phyloP scores from a whole-genome alignment of 2,113 vertebrate genomes.

The Cervus canadensis region DNA sequence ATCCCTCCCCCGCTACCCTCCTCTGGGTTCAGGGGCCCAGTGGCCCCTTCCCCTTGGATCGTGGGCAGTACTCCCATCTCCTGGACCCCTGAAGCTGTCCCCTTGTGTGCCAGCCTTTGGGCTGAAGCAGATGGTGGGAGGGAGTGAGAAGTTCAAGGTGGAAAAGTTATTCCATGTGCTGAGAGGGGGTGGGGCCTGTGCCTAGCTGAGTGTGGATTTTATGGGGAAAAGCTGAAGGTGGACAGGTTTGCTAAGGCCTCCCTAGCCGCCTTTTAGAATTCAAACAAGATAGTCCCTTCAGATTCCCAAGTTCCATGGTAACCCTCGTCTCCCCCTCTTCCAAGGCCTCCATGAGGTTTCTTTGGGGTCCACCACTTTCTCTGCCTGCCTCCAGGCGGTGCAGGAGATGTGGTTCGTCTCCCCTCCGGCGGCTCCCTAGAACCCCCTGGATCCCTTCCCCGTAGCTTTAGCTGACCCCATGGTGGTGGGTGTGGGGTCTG shows the following conservation, averaged over 20 bases:
- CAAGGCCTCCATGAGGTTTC: background rate
- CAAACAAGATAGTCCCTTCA: background rate
- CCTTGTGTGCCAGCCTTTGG: constrained; percentile 13
- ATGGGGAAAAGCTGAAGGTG: background rate
- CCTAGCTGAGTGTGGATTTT: background rate
- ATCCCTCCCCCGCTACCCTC: background rate
- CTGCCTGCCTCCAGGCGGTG: constrained; percentile 58
- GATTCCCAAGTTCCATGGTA: background rate
- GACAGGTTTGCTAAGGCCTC: background rate
- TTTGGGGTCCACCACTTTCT: constrained; percentile 25
- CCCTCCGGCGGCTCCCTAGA: constrained; percentile 12
- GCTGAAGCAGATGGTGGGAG: constrained; percentile 31
- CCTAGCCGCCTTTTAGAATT: background rate
- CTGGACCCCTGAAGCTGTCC: background rate
- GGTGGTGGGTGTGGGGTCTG: constrained; percentile 71
- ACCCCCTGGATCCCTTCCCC: constrained; percentile 12
- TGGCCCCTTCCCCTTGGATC: constrained; percentile 52
- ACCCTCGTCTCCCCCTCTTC: background rate
- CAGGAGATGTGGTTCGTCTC: constrained; percentile 35
- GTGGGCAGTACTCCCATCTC: background rate
- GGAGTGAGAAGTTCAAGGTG: background rate
- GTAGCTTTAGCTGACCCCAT: constrained; percentile 69
- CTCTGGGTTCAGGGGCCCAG: constrained; percentile 54
- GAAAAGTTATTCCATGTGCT: background rate
- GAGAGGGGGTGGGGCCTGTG: background rate